Evolutionary conservation across 2,113 vertebrate genomes (phyloP).

Genomic region (Penelope pileata): DNA sequence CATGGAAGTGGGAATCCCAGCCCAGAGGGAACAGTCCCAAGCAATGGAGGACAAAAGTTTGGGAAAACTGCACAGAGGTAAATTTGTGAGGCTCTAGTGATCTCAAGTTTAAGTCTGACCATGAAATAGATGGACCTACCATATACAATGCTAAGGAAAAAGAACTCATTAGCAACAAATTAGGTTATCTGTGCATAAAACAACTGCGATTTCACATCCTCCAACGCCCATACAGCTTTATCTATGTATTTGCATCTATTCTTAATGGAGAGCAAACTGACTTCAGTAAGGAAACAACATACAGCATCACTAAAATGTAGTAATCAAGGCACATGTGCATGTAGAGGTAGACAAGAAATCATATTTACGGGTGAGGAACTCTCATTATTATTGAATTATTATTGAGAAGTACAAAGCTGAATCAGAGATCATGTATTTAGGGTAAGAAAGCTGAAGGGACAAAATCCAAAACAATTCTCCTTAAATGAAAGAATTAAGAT

Average conservation of each 20-base stretch:
- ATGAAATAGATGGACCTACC: neutral
- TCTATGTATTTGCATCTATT: neutral
- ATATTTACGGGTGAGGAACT: neutral
- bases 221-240: neutral
- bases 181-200: neutral
- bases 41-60: neutral
- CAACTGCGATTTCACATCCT: neutral
- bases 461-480: neutral
- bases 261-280: neutral
- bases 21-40: neutral
- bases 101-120: neutral
- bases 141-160: neutral
- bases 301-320: neutral
- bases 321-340: accelerated
- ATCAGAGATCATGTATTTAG: accelerated
- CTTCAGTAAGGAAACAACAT: neutral
- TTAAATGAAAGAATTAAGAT: neutral
- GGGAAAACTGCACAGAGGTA: neutral
- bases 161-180: neutral
- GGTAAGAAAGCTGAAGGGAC: neutral
- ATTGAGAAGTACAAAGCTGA: neutral
- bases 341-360: neutral
- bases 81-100: neutral
- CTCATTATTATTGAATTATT: neutral
- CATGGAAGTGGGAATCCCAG: neutral